Conservation (phyloP, 2,113 vertebrate genomes). For the Pseudolaguvia tuberculata region DNA sequence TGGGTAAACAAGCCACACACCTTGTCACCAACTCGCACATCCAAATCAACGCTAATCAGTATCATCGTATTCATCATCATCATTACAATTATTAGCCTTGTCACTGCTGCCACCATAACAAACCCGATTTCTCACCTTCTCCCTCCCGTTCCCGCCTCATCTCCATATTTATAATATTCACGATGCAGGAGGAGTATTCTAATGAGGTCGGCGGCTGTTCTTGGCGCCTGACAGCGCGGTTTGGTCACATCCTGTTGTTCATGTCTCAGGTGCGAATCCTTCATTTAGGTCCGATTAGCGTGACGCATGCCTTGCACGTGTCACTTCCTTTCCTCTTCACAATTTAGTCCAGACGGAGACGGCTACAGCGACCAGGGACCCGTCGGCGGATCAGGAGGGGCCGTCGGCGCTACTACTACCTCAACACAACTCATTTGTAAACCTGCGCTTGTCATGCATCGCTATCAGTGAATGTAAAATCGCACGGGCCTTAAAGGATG, state of each 20-base stretch:
- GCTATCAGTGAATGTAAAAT: constrained; percentile 65
- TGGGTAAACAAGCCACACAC: constrained; percentile 41
- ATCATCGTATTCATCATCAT: constrained; percentile 50
- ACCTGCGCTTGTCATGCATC: constrained; percentile 68
- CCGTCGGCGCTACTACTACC: constrained; percentile 46
- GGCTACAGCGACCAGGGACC: constrained; percentile 59
- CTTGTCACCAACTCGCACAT: constrained; percentile 49
- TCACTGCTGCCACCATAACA: constrained; percentile 46
- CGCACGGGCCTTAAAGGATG: constrained; percentile 58
- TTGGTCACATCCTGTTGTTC: constrained; percentile 63
- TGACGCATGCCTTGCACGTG: constrained; percentile 74
- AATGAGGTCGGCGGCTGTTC: constrained; percentile 76
- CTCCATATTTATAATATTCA: constrained; percentile 53
- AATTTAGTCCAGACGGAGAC: constrained; percentile 64
- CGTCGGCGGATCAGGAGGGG: constrained; percentile 64
- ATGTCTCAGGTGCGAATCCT: constrained; percentile 71
- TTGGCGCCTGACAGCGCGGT: constrained; percentile 69
- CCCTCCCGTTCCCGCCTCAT: constrained; percentile 39
- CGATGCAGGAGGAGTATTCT: constrained; percentile 64
- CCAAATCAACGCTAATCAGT: constrained; percentile 56
- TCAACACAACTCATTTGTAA: constrained; percentile 66
- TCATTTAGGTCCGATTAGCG: constrained; percentile 79
- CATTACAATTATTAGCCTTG: constrained; percentile 50
- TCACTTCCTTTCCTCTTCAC: constrained; percentile 79
- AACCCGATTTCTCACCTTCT: constrained; percentile 47